Conservation (phyloP, 2,797 vertebrate species). For the Ceyx erithaca region DNA sequence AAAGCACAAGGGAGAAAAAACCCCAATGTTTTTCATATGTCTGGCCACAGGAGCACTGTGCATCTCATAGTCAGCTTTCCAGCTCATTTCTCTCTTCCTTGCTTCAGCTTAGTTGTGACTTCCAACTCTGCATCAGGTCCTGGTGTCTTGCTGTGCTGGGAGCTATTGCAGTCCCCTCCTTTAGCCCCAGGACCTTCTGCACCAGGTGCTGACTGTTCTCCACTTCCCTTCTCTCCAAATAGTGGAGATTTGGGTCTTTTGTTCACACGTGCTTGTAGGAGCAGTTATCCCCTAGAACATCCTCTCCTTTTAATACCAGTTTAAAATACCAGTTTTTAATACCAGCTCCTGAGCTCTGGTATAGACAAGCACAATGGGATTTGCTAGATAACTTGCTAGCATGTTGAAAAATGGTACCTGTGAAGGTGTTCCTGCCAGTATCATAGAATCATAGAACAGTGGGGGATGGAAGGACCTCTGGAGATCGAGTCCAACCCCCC, state of each 20-base stretch:
- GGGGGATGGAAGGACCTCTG: too few relatives aligned
- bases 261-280: neutral
- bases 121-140: neutral
- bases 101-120: neutral
- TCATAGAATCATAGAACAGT: too few relatives aligned
- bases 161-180: neutral
- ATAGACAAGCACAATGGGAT: accelerated
- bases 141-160: neutral
- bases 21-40: neutral
- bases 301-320: neutral
- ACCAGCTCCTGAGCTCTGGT: neutral
- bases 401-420: neutral
- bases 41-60: neutral
- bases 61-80: neutral
- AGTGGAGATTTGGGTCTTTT: neutral
- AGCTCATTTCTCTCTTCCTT: neutral
- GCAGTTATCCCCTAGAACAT: accelerated
- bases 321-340: too few relatives aligned
- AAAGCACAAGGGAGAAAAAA: neutral
- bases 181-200: neutral
- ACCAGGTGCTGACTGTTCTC: neutral
- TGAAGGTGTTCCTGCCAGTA: neutral
- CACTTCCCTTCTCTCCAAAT: neutral
- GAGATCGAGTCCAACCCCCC: too few relatives aligned
- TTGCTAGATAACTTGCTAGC: neutral